A percentile compares a stretch with the other conserved stretches of the same genome.
These are phyloP conservation scores for Spea bombifrons DNA, from an alignment of 2,113 vertebrate species.

Conservation along the genomic window DNA sequence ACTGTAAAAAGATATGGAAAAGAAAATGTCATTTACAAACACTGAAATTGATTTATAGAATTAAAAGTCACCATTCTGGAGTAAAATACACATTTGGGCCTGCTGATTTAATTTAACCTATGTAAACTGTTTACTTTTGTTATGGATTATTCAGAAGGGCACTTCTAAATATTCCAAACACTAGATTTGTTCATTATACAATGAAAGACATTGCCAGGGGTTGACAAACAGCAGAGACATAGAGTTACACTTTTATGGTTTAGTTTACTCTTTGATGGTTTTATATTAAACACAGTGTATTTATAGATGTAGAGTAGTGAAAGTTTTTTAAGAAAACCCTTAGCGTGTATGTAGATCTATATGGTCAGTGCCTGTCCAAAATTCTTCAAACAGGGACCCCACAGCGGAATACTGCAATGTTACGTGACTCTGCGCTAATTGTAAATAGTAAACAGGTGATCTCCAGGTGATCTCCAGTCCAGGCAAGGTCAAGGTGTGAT, in stretches of 20 bases:
- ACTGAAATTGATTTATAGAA: slow-evolving; percentile 31
- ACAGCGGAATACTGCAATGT: too few relatives aligned
- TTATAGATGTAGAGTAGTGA: background rate
- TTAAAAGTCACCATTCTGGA: slow-evolving; percentile 20
- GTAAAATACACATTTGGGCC: slow-evolving; percentile 4
- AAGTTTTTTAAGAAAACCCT: too few relatives aligned
- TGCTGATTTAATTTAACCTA: slow-evolving; percentile 24
- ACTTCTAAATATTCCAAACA: slow-evolving; percentile 28
- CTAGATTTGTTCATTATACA: slow-evolving; percentile 9
- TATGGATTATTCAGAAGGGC: slow-evolving; percentile 2
- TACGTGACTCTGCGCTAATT: too few relatives aligned
- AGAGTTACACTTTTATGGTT: background rate
- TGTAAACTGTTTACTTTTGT: slow-evolving; percentile 36
- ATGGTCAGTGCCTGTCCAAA: too few relatives aligned
- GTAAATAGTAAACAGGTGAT: too few relatives aligned
- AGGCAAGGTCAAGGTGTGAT: too few relatives aligned
- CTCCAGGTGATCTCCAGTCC: too few relatives aligned
- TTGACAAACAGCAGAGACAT: background rate
- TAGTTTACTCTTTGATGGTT: background rate
- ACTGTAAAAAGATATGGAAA: slow-evolving; percentile 1
- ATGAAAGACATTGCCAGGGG: slow-evolving; percentile 11
- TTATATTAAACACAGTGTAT: background rate
- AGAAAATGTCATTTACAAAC: slow-evolving; percentile 32
- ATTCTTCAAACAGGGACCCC: too few relatives aligned
- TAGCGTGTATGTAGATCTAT: too few relatives aligned